Percentiles rank a stretch among this genome's conserved stretches.
Conservation (phyloP, 2,797 vertebrate genomes). For the Bucorvus abyssinicus region DNA sequence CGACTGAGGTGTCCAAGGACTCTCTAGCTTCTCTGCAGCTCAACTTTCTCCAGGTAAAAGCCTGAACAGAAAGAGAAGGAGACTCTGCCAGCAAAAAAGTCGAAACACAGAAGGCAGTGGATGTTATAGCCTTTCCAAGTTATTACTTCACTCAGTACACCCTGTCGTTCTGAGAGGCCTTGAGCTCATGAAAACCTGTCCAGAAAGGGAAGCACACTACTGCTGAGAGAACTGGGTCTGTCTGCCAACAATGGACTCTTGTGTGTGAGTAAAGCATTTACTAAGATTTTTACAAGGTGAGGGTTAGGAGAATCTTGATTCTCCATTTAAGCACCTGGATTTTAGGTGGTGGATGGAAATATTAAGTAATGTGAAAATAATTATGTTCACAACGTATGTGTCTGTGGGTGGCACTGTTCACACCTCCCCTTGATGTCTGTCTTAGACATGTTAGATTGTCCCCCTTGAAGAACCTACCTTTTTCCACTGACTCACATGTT, state of each 20-base stretch:
- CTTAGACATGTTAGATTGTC: not conserved
- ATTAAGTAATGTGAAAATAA: slow-evolving; percentile 21
- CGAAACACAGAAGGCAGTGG: not conserved
- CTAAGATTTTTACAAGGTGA: slow-evolving; percentile 40
- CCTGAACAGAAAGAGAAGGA: not conserved
- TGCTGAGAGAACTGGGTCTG: not conserved
- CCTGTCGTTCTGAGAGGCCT: not conserved
- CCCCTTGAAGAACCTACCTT: not conserved
- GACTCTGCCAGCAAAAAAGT: not conserved
- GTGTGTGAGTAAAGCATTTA: not conserved
- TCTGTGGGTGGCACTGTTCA: slow-evolving; percentile 16
- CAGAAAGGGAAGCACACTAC: not conserved
- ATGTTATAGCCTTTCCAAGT: not conserved
- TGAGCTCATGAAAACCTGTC: not conserved
- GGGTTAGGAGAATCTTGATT: not conserved
- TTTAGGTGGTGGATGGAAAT: slow-evolving; percentile 26
- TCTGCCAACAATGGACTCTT: not conserved
- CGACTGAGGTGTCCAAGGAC: not conserved
- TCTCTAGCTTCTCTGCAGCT: not conserved
- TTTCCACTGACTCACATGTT: not conserved
- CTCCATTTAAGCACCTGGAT: slow-evolving; percentile 2
- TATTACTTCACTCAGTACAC: slow-evolving; percentile 29
- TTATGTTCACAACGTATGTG: not conserved
- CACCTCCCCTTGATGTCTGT: not conserved
- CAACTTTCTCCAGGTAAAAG: not conserved